Evolutionary conservation across 2,888 invertebrate genomes (phyloP).

Genomic region (Melieria picta): DNA sequence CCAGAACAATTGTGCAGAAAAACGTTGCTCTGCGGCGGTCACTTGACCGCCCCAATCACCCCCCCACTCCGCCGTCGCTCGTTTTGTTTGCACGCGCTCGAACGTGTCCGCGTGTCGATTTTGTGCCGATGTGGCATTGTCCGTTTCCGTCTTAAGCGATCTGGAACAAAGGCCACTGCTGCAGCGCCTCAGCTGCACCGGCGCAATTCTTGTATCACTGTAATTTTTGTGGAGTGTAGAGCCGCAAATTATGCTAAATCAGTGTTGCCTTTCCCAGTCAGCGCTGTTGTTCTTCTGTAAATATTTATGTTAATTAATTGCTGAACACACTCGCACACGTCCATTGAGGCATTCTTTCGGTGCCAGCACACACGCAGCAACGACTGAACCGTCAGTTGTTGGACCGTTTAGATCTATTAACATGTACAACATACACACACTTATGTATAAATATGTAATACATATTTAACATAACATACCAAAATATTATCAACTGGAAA

Average conservation of each 20-base stretch:
- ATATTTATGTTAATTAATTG: slow-evolving; percentile 47
- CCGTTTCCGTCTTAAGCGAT: slow-evolving; percentile 56
- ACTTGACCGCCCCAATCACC: slow-evolving; percentile 15
- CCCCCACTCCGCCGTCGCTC: slow-evolving; percentile 18
- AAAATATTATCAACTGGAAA: too few species aligned
- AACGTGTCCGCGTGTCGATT: slow-evolving; percentile 49
- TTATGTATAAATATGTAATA: too few species aligned
- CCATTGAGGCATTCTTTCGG: too few species aligned
- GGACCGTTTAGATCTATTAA: too few species aligned
- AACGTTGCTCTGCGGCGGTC: slow-evolving; percentile 23
- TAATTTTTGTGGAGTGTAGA: slow-evolving; percentile 32
- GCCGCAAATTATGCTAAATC: slow-evolving; percentile 50
- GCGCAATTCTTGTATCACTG: slow-evolving; percentile 17
- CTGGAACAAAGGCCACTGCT: slow-evolving; percentile 51
- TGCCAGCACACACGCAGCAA: too few species aligned
- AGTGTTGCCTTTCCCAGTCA: slow-evolving; percentile 42
- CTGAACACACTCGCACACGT: slow-evolving; percentile 18
- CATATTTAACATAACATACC: too few species aligned
- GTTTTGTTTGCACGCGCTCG: slow-evolving; percentile 39
- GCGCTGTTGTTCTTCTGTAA: slow-evolving; percentile 30
- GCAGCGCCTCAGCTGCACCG: too few species aligned
- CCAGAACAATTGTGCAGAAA: slow-evolving; percentile 35
- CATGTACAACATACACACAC: too few species aligned
- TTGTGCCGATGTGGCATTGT: slow-evolving; percentile 42
- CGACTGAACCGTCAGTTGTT: too few species aligned